phyloP scores from a whole-genome alignment of 1,140 invertebrate species.

The Harpegnathos saltator region DNA sequence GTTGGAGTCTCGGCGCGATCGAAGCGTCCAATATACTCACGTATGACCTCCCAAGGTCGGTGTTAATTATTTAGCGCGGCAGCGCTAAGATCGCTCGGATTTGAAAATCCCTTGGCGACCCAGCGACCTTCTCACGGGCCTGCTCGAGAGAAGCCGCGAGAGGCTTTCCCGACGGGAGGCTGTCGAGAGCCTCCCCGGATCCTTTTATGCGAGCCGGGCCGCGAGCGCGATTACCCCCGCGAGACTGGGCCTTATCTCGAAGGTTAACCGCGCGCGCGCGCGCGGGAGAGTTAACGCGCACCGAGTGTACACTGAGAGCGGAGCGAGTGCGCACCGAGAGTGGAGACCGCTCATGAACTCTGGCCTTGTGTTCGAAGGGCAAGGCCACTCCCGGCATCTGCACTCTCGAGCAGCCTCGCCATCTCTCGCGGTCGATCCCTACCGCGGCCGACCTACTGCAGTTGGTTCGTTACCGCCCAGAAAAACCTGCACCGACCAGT shows the following conservation, averaged over 20 bases:
- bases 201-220: background rate
- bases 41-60: slow-evolving; percentile 3
- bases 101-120: too few species aligned
- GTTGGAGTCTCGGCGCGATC: too few species aligned
- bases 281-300: slow-evolving; percentile 21
- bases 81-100: background rate
- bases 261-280: background rate
- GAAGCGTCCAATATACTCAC: too few species aligned
- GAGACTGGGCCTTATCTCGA: background rate
- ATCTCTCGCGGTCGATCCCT: slow-evolving; percentile 46
- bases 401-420: slow-evolving; percentile 26
- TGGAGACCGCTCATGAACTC: slow-evolving; percentile 75
- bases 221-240: background rate
- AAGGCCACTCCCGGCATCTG: slow-evolving; percentile 72
- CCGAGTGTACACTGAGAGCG: background rate
- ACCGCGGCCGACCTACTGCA: slow-evolving; percentile 73
- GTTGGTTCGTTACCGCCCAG: slow-evolving; percentile 73
- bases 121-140: background rate
- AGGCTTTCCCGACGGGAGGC: too few species aligned
- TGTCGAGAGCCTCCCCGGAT: background rate
- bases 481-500: slow-evolving; percentile 79
- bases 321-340: slow-evolving; percentile 35
- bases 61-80: background rate
- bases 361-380: slow-evolving; percentile 77
- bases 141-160: too few species aligned